Base-by-base conservation (phyloP, 2,113 vertebrate species). In the Octodon degus region DNA sequence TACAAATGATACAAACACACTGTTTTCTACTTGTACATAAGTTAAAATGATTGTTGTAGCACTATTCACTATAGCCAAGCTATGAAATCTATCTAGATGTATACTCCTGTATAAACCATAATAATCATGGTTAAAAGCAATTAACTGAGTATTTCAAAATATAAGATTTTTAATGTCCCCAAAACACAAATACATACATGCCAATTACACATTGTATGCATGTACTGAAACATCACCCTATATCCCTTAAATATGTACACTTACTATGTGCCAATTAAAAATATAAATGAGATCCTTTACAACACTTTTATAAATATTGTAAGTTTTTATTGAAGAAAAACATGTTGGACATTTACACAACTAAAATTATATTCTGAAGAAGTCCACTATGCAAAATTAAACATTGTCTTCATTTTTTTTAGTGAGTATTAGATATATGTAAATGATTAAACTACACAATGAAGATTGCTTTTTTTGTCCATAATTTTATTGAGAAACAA, bases 21-120 rank as follows among this genome's bases (percentile, higher is more conserved):
- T 97, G 89, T 89, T 97, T 98, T 97, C 94, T 96, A 90, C 92
- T 98, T 97, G 85, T 72, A 50, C 37, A 86, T 63, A 72, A 90
- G 40, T 40, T 98, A 97, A 83, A 94, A 9, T 92, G 9, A 79
- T 96, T 97, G 91, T 55, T 93, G 91, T 82, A 65, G n/a, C 37
- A 89, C 19, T 62, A 62, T 30, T 70, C 22, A 72, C 22, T 37
- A 24, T 9, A 76, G 40, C 30, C 86, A 77, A 82, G 34, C 58
- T 37, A 58, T 6, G 7, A 5, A 60, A 60, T 76, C 27, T 77
- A 77, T 37, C 27, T 76, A 43, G 13, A 40, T 76, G n/a, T 60
- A 55, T 17, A 89, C 11, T 32, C 55, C 58, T 63, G 10, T 27
- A 27, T 60, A 88, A 60, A 40, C 19, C 70, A 76, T 4, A 43